A percentile compares a stretch with the other conserved stretches of the same genome.
These are phyloP conservation scores for Coremacera marginata DNA, from an alignment of 2,888 invertebrate species.

Conservation along the genomic window DNA sequence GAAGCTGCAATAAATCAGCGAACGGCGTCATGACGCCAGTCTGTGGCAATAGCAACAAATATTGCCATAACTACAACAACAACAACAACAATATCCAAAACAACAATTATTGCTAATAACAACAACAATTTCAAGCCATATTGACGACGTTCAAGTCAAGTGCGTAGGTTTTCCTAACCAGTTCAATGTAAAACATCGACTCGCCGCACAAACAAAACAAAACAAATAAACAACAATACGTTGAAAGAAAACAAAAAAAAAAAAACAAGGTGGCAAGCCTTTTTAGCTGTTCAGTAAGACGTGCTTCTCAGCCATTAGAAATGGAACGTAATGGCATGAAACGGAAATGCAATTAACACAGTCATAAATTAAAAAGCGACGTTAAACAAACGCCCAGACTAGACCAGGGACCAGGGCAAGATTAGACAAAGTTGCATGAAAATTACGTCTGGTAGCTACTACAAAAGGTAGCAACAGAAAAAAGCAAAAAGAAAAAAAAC, in stretches of 20 bases:
- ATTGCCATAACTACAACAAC: too few species aligned
- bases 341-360: slow-evolving; percentile 20
- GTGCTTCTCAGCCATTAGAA: too few species aligned
- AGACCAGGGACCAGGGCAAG: not conserved
- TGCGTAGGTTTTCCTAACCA: slow-evolving; percentile 30
- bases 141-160: too few species aligned
- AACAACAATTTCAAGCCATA: not conserved
- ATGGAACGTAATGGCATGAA: slow-evolving; percentile 2
- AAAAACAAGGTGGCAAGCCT: not conserved
- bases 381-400: not conserved
- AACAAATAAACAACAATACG: not conserved
- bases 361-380: slow-evolving; percentile 2
- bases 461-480: not conserved
- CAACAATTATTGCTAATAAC: not conserved
- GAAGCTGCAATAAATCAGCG: not conserved
- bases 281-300: not conserved
- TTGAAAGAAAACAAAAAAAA: not conserved
- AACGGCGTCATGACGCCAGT: slow-evolving; percentile 1
- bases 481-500: not conserved
- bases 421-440: not conserved
- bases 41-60: not conserved
- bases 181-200: slow-evolving; percentile 15
- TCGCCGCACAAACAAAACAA: not conserved
- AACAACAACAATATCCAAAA: not conserved
- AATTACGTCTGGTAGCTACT: too few species aligned